Base-by-base conservation (phyloP, 2,888 invertebrate species). In the Uropetala carovei region DNA sequence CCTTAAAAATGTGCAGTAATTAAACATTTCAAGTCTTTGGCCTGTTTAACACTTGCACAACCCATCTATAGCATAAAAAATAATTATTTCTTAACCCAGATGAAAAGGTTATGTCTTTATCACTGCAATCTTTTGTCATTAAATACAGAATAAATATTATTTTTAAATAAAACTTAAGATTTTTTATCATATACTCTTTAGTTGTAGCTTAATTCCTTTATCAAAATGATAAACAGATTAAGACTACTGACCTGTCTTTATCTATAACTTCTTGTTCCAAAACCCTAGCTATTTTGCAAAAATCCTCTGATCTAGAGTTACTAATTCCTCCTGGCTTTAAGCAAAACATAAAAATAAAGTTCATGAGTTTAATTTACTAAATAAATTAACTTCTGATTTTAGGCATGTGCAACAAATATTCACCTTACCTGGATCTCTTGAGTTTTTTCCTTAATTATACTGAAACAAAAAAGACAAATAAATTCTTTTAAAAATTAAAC, bases 371-470 rank as follows among this genome's bases (percentile, higher is more conserved):
- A 64, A 86, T 18, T 16, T 9, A 27, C 30, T 16, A 9, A 27
- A 18, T 83, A 18, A 56, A 11, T 83, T 56, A 83, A 16, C 83
- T 18, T 27, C 7, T 64, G 64, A 1, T 56, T 56, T 83, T 2
- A 43, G 43, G 64, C 64, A 56, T 22, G 60, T 85, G n/a, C n/a
- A n/a, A 22, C 5, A 22, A 85, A n/a, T 56, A 18, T 18, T 30
- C 43, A 83, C 58, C 22, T 86, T 86, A 86, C 86, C 86, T 86
- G 86, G 22, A 16, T 86, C 30, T 27, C 86, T 86, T 30, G 58
- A 14, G 16, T 9, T 9, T 60, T 86, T 30, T 27, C 86, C 14
- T 86, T 59, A 60, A 86, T 27, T 30, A 27, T 30, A 60, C 86
- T 86, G 86, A 59, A 86, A 86, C 16, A 13, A 60, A 75, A 75